Conservation (phyloP, 2,888 invertebrate genomes). For the Eristalis tenax region DNA sequence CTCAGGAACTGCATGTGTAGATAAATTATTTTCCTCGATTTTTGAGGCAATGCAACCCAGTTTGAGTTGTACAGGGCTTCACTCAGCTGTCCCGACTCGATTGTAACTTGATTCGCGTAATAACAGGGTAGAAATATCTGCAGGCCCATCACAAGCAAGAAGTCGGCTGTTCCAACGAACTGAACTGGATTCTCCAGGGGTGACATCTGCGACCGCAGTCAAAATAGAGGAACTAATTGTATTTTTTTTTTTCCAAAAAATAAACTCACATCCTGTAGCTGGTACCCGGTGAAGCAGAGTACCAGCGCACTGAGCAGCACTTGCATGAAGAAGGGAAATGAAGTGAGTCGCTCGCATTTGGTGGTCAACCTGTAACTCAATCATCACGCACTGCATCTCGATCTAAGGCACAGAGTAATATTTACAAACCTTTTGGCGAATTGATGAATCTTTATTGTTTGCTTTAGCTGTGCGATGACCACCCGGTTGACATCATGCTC, state of each 20-base stretch:
- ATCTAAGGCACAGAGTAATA: background rate
- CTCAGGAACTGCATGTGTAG: constrained; percentile 77
- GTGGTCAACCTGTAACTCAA: constrained; percentile 26
- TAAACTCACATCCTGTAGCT: constrained; percentile 73
- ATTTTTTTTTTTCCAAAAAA: background rate
- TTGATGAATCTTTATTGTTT: constrained; percentile 23
- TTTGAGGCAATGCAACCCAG: constrained; percentile 74
- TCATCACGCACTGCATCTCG: background rate
- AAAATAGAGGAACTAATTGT: background rate
- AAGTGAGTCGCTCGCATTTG: constrained; percentile 61
- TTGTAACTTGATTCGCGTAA: constrained; percentile 76
- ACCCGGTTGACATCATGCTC: background rate
- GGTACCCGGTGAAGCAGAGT: constrained; percentile 76
- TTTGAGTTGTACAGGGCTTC: constrained; percentile 75
- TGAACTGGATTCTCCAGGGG: constrained; percentile 19
- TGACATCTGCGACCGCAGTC: constrained; percentile 20
- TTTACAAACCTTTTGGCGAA: constrained; percentile 26
- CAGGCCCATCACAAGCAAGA: constrained; percentile 75
- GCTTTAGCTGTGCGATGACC: constrained; percentile 1
- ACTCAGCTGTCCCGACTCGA: constrained; percentile 74
- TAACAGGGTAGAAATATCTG: constrained; percentile 78
- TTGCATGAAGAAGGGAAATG: constrained; percentile 75
- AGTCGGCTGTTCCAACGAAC: constrained; percentile 73
- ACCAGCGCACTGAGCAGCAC: constrained; percentile 76
- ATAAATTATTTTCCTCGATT: constrained; percentile 74